Percentiles rank a stretch among this genome's conserved stretches.
Evolutionary conservation across 2,797 vertebrate species (phyloP).

Genomic region (Petrocephalus sullivani): DNA sequence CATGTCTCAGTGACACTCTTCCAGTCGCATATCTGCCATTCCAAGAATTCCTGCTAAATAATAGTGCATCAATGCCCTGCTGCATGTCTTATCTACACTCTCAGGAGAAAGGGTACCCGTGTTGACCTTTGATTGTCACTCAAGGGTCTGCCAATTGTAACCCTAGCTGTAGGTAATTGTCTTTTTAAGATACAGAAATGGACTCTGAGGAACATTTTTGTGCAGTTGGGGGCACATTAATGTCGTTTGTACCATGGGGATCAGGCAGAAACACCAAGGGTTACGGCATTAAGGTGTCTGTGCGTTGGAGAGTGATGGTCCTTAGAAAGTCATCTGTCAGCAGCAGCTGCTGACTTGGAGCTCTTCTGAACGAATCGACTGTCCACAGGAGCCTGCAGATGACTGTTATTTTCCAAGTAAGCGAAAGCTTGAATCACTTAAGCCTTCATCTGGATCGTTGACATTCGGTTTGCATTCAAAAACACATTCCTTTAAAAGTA

Average conservation of each 20-base stretch:
- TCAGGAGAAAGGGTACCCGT: too few relatives aligned
- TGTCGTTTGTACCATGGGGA: too few relatives aligned
- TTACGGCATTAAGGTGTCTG: neutral
- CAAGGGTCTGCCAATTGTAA: too few relatives aligned
- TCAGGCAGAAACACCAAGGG: neutral
- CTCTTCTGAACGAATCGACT: neutral
- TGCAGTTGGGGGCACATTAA: too few relatives aligned
- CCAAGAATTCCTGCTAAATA: neutral
- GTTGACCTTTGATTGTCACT: too few relatives aligned
- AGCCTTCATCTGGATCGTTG: neutral
- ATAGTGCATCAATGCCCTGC: neutral
- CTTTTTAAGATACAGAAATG: too few relatives aligned
- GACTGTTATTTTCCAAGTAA: neutral
- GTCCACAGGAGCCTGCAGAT: neutral
- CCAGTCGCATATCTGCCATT: neutral
- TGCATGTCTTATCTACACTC: neutral
- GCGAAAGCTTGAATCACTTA: neutral
- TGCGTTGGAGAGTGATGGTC: neutral
- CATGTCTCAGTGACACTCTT: slow-evolving; percentile 1
- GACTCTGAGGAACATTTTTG: too few relatives aligned
- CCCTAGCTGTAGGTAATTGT: too few relatives aligned
- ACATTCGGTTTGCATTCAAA: neutral
- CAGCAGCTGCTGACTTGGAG: neutral
- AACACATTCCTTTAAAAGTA: neutral
- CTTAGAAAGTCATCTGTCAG: neutral